phyloP scores from a whole-genome alignment of 2,113 vertebrate species.

The Tamias sibiricus region DNA sequence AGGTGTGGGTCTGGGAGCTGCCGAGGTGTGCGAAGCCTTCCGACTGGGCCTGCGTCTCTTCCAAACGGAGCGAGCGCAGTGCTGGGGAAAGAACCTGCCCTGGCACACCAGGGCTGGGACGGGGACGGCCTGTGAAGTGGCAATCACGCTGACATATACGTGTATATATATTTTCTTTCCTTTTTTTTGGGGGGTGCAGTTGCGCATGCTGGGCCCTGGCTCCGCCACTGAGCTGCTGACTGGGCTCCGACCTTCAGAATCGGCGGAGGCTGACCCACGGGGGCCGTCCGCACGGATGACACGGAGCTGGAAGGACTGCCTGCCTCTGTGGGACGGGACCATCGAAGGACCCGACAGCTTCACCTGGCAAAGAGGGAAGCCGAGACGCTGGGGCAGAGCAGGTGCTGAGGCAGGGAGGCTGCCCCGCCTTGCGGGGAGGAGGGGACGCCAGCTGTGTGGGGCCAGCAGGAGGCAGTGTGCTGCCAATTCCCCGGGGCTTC shows the following conservation, averaged over 20 bases:
- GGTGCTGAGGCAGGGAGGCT: accelerated
- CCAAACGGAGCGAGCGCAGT: no score
- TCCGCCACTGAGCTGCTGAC: not conserved
- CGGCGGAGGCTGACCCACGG: accelerated
- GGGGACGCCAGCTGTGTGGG: not conserved
- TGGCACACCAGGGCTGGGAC: not conserved
- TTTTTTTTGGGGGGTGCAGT: no score
- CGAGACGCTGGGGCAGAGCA: accelerated
- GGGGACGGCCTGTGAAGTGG: not conserved
- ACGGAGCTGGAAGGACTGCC: not conserved
- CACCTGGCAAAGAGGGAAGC: not conserved
- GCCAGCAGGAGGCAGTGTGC: not conserved
- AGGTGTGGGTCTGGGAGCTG: no score
- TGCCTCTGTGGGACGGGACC: not conserved
- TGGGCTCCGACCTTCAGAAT: not conserved
- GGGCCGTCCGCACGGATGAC: accelerated
- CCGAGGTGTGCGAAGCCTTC: not conserved
- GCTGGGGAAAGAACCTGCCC: not conserved
- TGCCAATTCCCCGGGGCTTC: not conserved
- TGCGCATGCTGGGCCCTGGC: no score
- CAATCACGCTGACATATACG: no score
- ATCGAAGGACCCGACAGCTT: not conserved
- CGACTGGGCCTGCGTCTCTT: not conserved
- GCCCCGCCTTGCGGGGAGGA: not conserved
- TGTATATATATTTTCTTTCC: no score